Base-by-base conservation (phyloP, 2,888 invertebrate genomes). In the Anthrax anthrax region DNA sequence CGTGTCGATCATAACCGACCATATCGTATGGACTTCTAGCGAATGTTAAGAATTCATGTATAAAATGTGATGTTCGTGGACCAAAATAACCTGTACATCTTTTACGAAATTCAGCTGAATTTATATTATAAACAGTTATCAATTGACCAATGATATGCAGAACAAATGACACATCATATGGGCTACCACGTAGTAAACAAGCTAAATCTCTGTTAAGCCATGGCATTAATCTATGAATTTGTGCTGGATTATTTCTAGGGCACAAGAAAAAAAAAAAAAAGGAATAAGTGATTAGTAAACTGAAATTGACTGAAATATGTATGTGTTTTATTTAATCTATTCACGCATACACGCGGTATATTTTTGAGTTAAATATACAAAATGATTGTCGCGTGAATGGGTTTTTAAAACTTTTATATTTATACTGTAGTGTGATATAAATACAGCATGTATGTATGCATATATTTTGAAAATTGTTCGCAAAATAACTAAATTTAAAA, bases 181-280 rank as follows among this genome's bases (percentile, higher is more conserved):
- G 72, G 46, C 81, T 75, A 53, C 77, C 76, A 52, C 77, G 74
- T 19, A 89, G 67, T 43, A 67, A 54, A 44, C 91, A 72, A 55
- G 79, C 76, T 27, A 95, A 70, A 67, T 95, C 94, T 52, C 95
- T 74, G 63, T 83, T 83, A 29, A 95, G 70, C 89, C 91, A 95
- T 2, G 87, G 87, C 51, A 86, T 79, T 46, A 95, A 72, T 2
- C 94, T 79, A 62, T 85, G 82, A 52, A 82, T 74, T 62, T 86
- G 84, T 14, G 83, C 80, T 47, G 84, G 84, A 70, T 91, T 80
- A 60, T 77, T 74, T 65, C 86, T 84, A 61, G n/a, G 50, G 50
- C n/a, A n/a, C n/a, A n/a, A n/a, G n/a, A n/a, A n/a, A n/a, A n/a
- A n/a, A n/a, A n/a, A 48, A 51, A 49, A 37, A 16, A 16, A 8